These are phyloP conservation scores for Trematomus bernacchii DNA, from an alignment of 2,797 vertebrate species.

Conservation along the genomic window DNA sequence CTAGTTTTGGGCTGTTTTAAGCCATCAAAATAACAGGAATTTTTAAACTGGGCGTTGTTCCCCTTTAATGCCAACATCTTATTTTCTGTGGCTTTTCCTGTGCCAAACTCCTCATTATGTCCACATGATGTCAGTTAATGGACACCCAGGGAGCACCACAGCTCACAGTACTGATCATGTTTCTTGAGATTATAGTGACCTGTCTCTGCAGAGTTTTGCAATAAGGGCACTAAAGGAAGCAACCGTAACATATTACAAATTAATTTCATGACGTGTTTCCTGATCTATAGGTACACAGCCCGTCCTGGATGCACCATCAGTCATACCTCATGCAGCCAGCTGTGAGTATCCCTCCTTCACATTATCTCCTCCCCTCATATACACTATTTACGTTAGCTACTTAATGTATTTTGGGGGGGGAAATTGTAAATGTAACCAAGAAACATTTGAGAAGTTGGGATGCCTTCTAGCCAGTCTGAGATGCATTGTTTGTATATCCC, in stretches of 20 bases:
- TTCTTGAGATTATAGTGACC: constrained; percentile 86
- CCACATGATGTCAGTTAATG: constrained; percentile 1
- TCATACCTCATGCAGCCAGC: constrained; percentile 97
- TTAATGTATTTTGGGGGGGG: not conserved
- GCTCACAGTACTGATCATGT: constrained; percentile 83
- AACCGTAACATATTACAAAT: not conserved
- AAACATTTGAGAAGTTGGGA: not conserved
- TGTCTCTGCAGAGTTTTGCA: constrained; percentile 87
- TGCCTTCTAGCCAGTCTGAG: not conserved
- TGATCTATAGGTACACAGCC: constrained; percentile 88
- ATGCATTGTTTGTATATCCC: too few species aligned
- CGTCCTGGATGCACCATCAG: constrained; percentile 97
- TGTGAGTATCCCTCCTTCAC: constrained; percentile 79
- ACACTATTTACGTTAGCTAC: not conserved
- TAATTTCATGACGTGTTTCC: constrained; percentile 14
- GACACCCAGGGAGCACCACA: constrained; percentile 68
- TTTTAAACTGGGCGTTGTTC: too few species aligned
- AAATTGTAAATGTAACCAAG: not conserved
- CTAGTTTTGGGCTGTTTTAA: too few species aligned
- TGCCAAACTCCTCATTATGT: constrained; percentile 13
- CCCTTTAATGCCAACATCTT: not conserved
- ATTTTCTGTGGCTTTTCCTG: constrained; percentile 23
- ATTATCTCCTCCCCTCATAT: not conserved
- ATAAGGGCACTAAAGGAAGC: constrained; percentile 80
- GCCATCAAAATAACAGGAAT: too few species aligned